Evolutionary conservation across 2,888 invertebrate genomes (phyloP).

Genomic region (Agelastica alni): DNA sequence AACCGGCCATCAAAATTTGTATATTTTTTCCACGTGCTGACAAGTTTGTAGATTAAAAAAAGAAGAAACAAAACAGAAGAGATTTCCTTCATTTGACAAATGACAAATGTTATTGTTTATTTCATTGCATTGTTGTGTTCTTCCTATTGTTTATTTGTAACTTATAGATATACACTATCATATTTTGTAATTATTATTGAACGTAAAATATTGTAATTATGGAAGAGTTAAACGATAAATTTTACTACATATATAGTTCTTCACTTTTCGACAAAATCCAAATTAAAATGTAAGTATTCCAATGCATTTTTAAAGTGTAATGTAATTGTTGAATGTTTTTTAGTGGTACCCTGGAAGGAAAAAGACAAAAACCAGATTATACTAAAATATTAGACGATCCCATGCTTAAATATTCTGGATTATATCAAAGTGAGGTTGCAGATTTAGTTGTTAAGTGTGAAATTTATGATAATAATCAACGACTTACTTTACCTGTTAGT

Average conservation of each 20-base stretch:
- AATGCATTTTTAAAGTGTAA: background rate
- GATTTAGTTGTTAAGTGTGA: conserved; percentile 89
- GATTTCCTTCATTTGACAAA: no score
- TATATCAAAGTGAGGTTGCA: conserved; percentile 82
- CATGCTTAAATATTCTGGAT: conserved; percentile 86
- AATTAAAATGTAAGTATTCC: conserved; percentile 83
- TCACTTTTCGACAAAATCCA: conserved; percentile 85
- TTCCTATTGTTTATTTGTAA: no score
- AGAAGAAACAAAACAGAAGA: no score
- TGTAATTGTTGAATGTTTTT: conserved; percentile 35
- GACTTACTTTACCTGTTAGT: conserved; percentile 82
- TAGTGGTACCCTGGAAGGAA: conserved; percentile 93
- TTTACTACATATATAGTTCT: conserved; percentile 88
- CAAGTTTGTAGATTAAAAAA: no score
- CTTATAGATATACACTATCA: no score
- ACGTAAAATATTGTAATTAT: no score
- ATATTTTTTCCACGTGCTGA: no score
- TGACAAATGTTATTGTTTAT: no score
- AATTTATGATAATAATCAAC: conserved; percentile 78
- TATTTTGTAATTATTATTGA: no score
- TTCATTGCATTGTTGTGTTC: no score
- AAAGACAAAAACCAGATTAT: conserved; percentile 82
- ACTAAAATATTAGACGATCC: conserved; percentile 86
- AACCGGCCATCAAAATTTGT: no score
- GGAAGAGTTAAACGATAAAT: conserved; percentile 79